phyloP scores from a whole-genome alignment of 2,888 invertebrate species.

The Leistus spinibarbis region DNA sequence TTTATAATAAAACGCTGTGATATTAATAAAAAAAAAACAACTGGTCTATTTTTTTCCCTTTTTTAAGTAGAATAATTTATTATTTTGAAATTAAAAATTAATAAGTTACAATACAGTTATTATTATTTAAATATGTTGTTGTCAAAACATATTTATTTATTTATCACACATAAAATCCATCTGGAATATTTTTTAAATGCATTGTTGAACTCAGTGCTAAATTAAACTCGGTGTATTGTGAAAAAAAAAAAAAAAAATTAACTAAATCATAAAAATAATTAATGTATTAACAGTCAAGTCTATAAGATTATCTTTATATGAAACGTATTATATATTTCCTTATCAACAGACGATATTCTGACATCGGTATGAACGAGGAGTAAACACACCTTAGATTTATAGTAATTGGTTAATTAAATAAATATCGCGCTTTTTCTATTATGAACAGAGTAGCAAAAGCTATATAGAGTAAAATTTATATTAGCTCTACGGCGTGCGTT shows the following conservation, averaged over 20 bases:
- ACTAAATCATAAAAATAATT: neutral
- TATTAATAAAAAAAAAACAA: neutral
- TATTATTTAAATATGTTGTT: slow-evolving; percentile 30
- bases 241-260: neutral
- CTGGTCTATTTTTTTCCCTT: neutral
- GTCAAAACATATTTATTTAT: slow-evolving; percentile 29
- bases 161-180: slow-evolving; percentile 33
- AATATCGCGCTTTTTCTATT: no score
- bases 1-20: slow-evolving; percentile 35
- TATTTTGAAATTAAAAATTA: slow-evolving; percentile 31
- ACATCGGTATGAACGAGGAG: neutral
- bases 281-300: neutral
- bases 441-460: no score
- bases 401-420: no score
- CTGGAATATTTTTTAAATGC: slow-evolving; percentile 32
- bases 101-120: slow-evolving; percentile 36
- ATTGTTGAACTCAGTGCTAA: neutral
- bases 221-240: slow-evolving; percentile 24
- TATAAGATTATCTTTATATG: neutral
- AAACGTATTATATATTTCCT: neutral
- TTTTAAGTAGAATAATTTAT: slow-evolving; percentile 32
- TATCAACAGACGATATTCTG: neutral
- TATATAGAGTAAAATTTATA: no score
- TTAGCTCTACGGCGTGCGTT: no score
- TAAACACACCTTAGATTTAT: neutral